Evolutionary conservation across 2,888 invertebrate genomes (phyloP).

Genomic region (Litoditis marina): DNA sequence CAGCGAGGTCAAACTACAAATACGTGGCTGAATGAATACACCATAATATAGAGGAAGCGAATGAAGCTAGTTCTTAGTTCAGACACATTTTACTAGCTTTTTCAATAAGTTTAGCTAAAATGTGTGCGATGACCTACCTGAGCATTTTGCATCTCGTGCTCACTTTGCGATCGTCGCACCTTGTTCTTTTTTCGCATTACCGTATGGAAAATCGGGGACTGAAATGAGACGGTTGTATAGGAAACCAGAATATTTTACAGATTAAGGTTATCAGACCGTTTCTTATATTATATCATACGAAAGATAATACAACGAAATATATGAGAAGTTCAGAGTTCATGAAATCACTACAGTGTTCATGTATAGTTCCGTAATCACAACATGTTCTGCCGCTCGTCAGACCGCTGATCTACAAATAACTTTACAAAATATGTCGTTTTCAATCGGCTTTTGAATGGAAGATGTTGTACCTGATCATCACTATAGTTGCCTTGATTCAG

Average conservation of each 20-base stretch:
- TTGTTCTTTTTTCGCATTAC: constrained; percentile 49
- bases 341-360: background rate
- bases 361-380: background rate
- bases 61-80: too few species aligned
- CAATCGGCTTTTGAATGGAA: constrained; percentile 4
- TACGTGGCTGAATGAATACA: too few species aligned
- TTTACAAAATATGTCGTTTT: background rate
- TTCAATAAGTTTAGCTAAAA: background rate
- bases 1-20: too few species aligned
- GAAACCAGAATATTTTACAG: too few species aligned
- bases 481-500: constrained; percentile 11
- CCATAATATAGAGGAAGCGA: too few species aligned
- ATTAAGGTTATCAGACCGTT: too few species aligned
- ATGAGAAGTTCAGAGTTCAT: too few species aligned
- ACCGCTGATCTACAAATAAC: too few species aligned
- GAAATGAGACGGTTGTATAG: too few species aligned
- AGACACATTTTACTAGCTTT: too few species aligned
- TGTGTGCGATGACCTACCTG: background rate
- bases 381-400: background rate
- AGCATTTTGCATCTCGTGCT: constrained; percentile 32
- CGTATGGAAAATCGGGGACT: constrained; percentile 50
- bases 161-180: constrained; percentile 36
- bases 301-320: too few species aligned
- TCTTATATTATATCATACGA: too few species aligned
- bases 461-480: background rate